phyloP scores from a whole-genome alignment of 2,113 vertebrate genomes.

The Choloepus hoffmanni region DNA sequence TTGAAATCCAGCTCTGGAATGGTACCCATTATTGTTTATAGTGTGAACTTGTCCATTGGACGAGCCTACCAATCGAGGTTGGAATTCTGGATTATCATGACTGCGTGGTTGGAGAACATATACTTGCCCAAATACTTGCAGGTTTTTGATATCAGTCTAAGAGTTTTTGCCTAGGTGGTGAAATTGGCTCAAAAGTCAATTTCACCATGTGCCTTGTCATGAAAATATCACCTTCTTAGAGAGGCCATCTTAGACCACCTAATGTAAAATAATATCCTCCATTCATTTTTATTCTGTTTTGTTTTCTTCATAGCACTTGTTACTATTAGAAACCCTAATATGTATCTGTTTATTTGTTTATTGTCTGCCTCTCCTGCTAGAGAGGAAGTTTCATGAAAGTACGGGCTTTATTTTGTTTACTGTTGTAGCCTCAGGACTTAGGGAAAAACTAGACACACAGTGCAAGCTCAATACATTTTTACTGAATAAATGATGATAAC shows the following conservation, averaged over 20 bases:
- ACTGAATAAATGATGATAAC: slow-evolving; percentile 22
- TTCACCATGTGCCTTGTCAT: slow-evolving; percentile 20
- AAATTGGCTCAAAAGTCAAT: slow-evolving; percentile 40
- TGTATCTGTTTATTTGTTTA: not conserved
- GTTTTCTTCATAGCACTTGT: not conserved
- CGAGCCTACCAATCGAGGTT: not conserved
- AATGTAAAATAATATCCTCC: not conserved
- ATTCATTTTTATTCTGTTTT: slow-evolving; percentile 25
- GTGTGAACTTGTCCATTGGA: not conserved
- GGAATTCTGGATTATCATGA: not conserved
- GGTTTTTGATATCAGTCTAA: not conserved
- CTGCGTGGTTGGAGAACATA: not conserved
- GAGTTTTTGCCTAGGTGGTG: not conserved
- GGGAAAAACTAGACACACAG: not conserved
- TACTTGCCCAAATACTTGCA: slow-evolving; percentile 35
- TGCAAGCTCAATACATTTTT: not conserved
- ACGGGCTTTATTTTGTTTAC: slow-evolving; percentile 14
- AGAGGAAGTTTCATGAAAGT: not conserved
- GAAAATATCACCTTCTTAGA: slow-evolving; percentile 16
- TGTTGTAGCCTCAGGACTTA: not conserved
- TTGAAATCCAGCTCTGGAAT: not conserved
- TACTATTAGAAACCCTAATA: not conserved
- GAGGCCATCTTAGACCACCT: not conserved
- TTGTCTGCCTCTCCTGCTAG: not conserved
- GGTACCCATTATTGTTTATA: not conserved